Conservation (phyloP, 2,113 vertebrate species). For the Trichomycterus rosablanca region DNA sequence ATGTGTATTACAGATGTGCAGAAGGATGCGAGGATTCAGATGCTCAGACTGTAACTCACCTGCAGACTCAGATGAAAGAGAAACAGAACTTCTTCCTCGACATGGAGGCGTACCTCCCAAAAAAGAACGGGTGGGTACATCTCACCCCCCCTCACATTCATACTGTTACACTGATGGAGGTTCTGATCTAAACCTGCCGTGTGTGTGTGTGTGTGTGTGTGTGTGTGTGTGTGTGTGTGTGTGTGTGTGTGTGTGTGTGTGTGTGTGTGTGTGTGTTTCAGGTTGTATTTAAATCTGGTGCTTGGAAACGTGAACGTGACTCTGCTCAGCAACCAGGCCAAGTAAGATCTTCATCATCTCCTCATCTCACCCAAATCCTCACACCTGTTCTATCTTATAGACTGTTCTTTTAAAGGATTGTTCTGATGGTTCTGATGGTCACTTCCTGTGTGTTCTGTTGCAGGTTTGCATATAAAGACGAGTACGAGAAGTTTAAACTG, state of each 20-base stretch:
- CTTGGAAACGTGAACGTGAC: conserved; percentile 95
- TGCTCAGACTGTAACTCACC: conserved; percentile 68
- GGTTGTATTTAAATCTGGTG: conserved; percentile 90
- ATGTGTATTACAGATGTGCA: conserved; percentile 65
- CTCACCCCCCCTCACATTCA: background rate
- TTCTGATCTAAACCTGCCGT: background rate
- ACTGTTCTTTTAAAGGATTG: too few relatives aligned
- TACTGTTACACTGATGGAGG: too few relatives aligned
- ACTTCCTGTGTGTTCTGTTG: background rate
- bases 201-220: too few relatives aligned
- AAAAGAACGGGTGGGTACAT: conserved; percentile 84
- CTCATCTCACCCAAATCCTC: too few relatives aligned
- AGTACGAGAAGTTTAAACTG: conserved; percentile 98
- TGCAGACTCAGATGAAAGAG: conserved; percentile 84
- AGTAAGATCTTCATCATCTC: conserved; percentile 68
- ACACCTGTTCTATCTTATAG: too few relatives aligned
- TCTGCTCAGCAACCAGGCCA: conserved; percentile 94
- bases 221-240: too few relatives aligned
- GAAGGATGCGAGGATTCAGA: conserved; percentile 69
- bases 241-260: too few relatives aligned
- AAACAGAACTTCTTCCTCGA: conserved; percentile 88
- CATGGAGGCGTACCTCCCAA: conserved; percentile 98
- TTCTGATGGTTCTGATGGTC: too few relatives aligned
- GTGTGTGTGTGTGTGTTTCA: conserved; percentile 54
- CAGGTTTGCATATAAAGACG: conserved; percentile 97